phyloP scores from a whole-genome alignment of 2,797 vertebrate genomes.

The Microtus obscurus region DNA sequence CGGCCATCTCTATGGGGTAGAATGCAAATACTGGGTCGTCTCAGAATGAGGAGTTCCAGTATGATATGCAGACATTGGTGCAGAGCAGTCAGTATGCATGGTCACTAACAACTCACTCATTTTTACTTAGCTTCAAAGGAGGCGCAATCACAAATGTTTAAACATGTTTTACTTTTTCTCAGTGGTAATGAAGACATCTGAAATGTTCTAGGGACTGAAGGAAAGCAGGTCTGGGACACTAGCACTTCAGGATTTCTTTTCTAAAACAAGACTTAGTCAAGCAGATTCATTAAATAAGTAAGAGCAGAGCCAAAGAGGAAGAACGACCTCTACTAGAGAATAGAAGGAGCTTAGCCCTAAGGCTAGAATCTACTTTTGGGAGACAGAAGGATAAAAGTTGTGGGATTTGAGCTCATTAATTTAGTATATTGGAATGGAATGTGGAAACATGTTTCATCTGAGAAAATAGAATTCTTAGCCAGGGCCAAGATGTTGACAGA shows the following conservation, averaged over 20 bases:
- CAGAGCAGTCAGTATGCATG: neutral
- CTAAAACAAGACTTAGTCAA: neutral
- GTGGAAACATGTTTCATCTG: neutral
- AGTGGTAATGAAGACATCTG: neutral
- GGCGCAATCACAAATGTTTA: neutral
- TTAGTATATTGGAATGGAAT: neutral
- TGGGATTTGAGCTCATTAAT: neutral
- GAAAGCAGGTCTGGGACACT: neutral
- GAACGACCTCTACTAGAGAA: neutral
- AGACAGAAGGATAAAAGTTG: neutral
- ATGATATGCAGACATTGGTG: neutral
- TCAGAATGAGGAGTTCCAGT: neutral
- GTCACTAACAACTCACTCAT: neutral
- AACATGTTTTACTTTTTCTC: neutral
- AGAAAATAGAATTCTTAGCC: neutral
- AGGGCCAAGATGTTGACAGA: neutral
- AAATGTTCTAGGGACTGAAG: neutral
- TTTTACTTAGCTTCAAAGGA: neutral
- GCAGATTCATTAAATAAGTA: neutral
- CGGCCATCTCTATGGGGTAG: neutral
- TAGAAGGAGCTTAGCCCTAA: neutral
- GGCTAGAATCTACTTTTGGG: neutral
- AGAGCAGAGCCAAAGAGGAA: neutral
- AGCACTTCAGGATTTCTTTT: neutral
- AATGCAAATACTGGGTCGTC: neutral